phyloP scores from a whole-genome alignment of 92 coral and sea anemone species.

The Blastomussa wellsi region DNA sequence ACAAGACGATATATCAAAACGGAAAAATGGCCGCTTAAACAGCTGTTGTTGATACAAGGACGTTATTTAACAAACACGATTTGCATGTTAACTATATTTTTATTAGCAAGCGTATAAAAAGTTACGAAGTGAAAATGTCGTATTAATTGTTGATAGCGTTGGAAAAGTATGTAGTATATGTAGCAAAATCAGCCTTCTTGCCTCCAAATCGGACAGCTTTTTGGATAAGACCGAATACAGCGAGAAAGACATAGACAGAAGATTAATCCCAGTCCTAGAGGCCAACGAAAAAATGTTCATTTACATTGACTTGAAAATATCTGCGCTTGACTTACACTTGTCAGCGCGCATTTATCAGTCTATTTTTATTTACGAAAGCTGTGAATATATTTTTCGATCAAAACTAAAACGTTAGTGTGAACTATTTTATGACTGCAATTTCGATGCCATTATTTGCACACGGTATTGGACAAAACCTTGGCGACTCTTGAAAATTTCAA shows the following conservation, averaged over 20 bases:
- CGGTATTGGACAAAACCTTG: too few relatives aligned
- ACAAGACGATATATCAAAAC: background rate
- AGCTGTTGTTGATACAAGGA: slow-evolving; percentile 2
- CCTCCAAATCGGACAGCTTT: too few relatives aligned
- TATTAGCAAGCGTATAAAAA: background rate
- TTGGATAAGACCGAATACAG: too few relatives aligned
- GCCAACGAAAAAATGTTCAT: too few relatives aligned
- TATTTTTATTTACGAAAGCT: slow-evolving; percentile 10
- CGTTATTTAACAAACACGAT: background rate
- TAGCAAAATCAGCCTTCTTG: background rate
- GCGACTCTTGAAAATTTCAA: too few relatives aligned
- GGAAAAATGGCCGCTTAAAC: too few relatives aligned
- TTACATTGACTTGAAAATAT: background rate
- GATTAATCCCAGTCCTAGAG: background rate
- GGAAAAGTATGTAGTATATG: background rate
- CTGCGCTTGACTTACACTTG: background rate
- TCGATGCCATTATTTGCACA: too few relatives aligned
- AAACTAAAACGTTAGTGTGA: background rate
- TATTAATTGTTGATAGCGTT: background rate
- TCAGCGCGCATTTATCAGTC: background rate
- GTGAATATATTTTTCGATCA: background rate
- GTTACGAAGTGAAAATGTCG: background rate
- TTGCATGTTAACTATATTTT: background rate
- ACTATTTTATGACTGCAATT: background rate
- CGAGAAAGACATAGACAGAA: too few relatives aligned